phyloP scores from a whole-genome alignment of 2,113 vertebrate genomes.

The Nesogale talazaci region DNA sequence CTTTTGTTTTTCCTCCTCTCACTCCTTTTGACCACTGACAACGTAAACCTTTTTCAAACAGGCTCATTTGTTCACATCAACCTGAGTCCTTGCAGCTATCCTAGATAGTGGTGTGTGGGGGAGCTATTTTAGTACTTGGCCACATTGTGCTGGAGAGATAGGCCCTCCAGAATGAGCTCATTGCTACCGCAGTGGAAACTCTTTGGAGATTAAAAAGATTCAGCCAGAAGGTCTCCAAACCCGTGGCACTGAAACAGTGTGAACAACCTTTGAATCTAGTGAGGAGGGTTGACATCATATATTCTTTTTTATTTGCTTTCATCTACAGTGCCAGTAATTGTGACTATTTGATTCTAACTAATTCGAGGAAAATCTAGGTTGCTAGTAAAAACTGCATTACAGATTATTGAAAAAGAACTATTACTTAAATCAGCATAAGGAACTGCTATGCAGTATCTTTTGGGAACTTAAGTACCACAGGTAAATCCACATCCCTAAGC shows the following conservation, averaged over 20 bases:
- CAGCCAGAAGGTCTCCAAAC: neutral
- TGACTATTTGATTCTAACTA: slow-evolving; percentile 25
- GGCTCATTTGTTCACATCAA: neutral
- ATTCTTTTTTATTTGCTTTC: slow-evolving; percentile 44
- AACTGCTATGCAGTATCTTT: neutral
- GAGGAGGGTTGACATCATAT: neutral
- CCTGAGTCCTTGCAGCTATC: neutral
- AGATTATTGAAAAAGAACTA: slow-evolving; percentile 43
- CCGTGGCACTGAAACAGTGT: neutral
- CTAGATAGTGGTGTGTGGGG: neutral
- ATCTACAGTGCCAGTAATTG: neutral
- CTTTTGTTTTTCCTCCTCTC: slow-evolving; percentile 12
- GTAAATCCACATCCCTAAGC: neutral
- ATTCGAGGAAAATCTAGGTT: slow-evolving; percentile 31
- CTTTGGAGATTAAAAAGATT: neutral
- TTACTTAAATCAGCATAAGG: slow-evolving; percentile 49
- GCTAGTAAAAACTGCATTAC: slow-evolving; percentile 46
- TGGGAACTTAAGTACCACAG: neutral
- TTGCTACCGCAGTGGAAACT: slow-evolving; percentile 26
- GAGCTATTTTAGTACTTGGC: neutral
- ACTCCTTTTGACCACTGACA: slow-evolving; percentile 28
- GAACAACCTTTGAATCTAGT: slow-evolving; percentile 10
- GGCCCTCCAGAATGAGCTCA: slow-evolving; percentile 8
- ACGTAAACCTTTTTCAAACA: slow-evolving; percentile 10
- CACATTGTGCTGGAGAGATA: slow-evolving; percentile 17